Conservation (phyloP, 2,888 invertebrate genomes). For the Torymus tubicola region DNA sequence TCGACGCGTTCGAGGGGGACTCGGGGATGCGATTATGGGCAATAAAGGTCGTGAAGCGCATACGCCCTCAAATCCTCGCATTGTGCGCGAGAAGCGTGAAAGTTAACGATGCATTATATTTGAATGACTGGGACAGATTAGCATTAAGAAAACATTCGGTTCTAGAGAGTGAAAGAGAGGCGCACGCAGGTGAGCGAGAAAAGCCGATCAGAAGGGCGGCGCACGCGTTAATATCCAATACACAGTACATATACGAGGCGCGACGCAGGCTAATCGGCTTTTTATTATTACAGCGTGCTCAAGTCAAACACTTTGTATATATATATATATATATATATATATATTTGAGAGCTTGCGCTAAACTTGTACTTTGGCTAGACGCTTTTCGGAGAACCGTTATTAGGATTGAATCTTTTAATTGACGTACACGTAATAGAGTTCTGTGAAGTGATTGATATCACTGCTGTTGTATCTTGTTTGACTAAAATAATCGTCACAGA, state of each 20-base stretch:
- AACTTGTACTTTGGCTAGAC: too few relatives aligned
- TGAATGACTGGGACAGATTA: slow-evolving; percentile 23
- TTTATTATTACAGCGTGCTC: neutral
- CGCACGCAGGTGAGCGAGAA: slow-evolving; percentile 10
- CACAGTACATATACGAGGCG: neutral
- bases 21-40: slow-evolving; percentile 36
- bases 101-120: slow-evolving; percentile 35
- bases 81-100: neutral
- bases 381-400: too few relatives aligned
- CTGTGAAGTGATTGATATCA: too few relatives aligned
- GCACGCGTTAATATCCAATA: slow-evolving; percentile 17
- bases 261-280: slow-evolving; percentile 33
- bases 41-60: slow-evolving; percentile 19
- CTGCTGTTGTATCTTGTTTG: too few relatives aligned
- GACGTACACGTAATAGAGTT: too few relatives aligned
- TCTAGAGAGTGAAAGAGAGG: neutral
- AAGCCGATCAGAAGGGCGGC: slow-evolving; percentile 1
- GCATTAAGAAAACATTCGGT: slow-evolving; percentile 37
- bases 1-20: neutral
- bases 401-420: too few relatives aligned
- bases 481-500: too few relatives aligned
- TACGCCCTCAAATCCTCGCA: slow-evolving; percentile 21
- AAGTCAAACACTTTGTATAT: slow-evolving; percentile 2
- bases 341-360: too few relatives aligned
- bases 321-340: too few relatives aligned